phyloP scores from a whole-genome alignment of 23 tunicate species.

The Trididemnum miniatum region DNA sequence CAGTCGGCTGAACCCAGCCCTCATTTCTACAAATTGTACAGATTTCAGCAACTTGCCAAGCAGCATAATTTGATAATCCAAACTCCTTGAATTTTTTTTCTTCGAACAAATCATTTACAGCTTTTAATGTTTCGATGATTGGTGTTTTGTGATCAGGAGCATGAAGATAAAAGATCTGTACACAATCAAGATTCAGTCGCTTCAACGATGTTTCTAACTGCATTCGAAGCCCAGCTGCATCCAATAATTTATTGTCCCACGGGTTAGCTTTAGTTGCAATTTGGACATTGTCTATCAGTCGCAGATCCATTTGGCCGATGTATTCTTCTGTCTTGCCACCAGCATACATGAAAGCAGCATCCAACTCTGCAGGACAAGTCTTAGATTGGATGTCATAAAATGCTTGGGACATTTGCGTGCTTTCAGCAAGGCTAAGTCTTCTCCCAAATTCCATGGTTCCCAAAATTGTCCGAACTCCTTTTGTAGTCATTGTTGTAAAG shows the following conservation, averaged over 20 bases:
- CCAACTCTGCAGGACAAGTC: background rate
- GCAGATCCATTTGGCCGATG: constrained; percentile 54
- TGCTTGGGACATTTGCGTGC: constrained; percentile 31
- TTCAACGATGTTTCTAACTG: constrained; percentile 79
- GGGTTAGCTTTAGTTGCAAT: constrained; percentile 94
- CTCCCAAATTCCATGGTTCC: constrained; percentile 81
- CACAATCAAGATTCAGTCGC: constrained; percentile 45
- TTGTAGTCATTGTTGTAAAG: no score
- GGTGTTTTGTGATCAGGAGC: constrained; percentile 96
- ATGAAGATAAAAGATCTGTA: constrained; percentile 82
- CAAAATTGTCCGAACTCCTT: constrained; percentile 47
- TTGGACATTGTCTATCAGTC: constrained; percentile 11
- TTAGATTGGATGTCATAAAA: constrained; percentile 20
- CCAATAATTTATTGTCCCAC: constrained; percentile 67
- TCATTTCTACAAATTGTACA: constrained; percentile 72
- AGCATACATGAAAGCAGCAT: constrained; percentile 87
- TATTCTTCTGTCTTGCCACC: constrained; percentile 80
- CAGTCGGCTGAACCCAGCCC: constrained; percentile 79
- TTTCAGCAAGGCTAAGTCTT: constrained; percentile 48
- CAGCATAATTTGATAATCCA: constrained; percentile 88
- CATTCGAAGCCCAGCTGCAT: constrained; percentile 52
- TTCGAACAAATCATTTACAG: constrained; percentile 56
- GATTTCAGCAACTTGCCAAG: constrained; percentile 94
- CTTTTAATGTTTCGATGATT: constrained; percentile 68
- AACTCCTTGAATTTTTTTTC: constrained; percentile 88